phyloP scores from a whole-genome alignment of 2,797 vertebrate genomes.

The Chiroxiphia lanceolata region DNA sequence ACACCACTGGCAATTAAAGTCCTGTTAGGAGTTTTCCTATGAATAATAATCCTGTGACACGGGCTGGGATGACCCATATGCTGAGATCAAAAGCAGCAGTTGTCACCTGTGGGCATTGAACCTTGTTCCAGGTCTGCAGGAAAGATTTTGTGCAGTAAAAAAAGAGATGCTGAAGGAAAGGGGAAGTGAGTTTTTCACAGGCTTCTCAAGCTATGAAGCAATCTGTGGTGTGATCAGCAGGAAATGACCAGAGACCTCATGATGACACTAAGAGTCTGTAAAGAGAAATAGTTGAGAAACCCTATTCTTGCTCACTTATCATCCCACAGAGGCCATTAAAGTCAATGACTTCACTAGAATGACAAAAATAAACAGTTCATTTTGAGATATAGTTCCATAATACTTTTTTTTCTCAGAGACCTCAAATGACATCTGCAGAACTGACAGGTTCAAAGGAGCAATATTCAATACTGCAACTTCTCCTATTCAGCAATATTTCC shows the following conservation, averaged over 20 bases:
- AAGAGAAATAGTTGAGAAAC: neutral
- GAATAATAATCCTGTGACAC: neutral
- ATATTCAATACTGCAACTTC: neutral
- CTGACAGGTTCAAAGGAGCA: neutral
- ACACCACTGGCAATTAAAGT: neutral
- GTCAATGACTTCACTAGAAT: neutral
- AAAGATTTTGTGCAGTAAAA: neutral
- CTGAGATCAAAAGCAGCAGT: neutral
- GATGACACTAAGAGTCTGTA: neutral
- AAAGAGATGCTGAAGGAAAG: neutral
- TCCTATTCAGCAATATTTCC: neutral
- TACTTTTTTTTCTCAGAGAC: neutral
- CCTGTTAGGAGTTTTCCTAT: neutral
- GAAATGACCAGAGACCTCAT: neutral
- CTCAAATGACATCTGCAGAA: neutral
- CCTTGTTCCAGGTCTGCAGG: neutral
- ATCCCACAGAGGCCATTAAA: neutral
- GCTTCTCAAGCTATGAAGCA: neutral
- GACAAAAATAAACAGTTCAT: neutral
- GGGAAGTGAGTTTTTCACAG: neutral
- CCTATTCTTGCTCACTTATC: neutral
- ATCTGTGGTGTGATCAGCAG: neutral
- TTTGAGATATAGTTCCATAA: neutral
- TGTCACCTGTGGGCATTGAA: neutral
- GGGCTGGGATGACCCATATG: accelerated